A percentile compares a stretch with the other conserved stretches of the same genome.
Conservation (phyloP, 2,888 invertebrate species). For the Polydrusus tereticollis region DNA sequence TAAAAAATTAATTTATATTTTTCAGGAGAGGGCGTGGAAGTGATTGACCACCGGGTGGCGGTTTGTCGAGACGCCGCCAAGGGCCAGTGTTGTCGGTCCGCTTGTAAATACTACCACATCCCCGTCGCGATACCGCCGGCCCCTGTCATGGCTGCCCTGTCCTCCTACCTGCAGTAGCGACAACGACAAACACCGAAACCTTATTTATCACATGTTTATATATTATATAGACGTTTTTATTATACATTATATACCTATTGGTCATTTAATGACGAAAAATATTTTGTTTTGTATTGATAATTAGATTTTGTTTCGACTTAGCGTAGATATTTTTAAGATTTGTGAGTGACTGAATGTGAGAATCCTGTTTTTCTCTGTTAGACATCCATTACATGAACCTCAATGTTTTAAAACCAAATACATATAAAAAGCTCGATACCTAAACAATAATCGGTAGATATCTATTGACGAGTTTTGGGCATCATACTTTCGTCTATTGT, state of each 20-base stretch:
- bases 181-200: constrained; percentile 63
- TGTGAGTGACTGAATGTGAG: constrained; percentile 58
- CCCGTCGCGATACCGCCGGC: constrained; percentile 91
- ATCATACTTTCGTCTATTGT: too few species aligned
- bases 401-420: neutral
- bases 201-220: constrained; percentile 65
- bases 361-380: constrained; percentile 59
- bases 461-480: too few species aligned
- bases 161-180: constrained; percentile 68
- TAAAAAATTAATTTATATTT: constrained; percentile 61
- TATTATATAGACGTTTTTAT: constrained; percentile 63
- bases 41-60: constrained; percentile 94
- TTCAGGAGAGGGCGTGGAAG: constrained; percentile 94
- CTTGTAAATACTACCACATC: constrained; percentile 98
- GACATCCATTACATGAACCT: constrained; percentile 40
- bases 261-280: constrained; percentile 65
- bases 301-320: constrained; percentile 35
- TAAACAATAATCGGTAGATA: too few species aligned
- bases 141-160: constrained; percentile 77
- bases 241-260: constrained; percentile 63
- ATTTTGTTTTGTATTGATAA: constrained; percentile 39
- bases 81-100: constrained; percentile 92
- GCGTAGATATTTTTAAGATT: constrained; percentile 33
- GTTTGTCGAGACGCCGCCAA: constrained; percentile 97
- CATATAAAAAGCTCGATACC: neutral